phyloP scores from a whole-genome alignment of 2,797 vertebrate species.

The Vultur gryphus region DNA sequence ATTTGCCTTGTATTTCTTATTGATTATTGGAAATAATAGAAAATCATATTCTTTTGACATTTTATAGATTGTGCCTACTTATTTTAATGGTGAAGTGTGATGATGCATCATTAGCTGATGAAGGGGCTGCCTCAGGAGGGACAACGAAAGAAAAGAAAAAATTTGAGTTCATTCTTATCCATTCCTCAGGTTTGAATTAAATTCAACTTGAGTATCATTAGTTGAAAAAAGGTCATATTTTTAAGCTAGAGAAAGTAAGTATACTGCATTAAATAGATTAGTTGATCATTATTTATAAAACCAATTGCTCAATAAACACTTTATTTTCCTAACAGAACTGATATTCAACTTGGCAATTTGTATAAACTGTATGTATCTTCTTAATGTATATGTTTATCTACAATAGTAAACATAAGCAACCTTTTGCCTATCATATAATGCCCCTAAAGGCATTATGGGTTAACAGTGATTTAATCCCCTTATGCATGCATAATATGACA shows the following conservation, averaged over 20 bases:
- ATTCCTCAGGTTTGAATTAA: constrained; percentile 13
- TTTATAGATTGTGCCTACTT: neutral
- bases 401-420: constrained; percentile 60
- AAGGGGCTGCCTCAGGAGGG: constrained; percentile 3
- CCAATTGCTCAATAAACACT: neutral
- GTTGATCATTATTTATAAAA: neutral
- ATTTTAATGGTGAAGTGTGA: neutral
- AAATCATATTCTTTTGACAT: neutral
- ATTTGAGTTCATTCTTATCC: neutral
- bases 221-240: neutral
- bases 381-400: constrained; percentile 52
- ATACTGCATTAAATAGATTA: neutral
- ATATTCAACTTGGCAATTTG: neutral
- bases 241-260: neutral
- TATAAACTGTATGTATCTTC: constrained; percentile 40
- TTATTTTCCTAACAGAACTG: constrained; percentile 12
- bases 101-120: neutral
- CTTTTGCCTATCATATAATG: constrained; percentile 61
- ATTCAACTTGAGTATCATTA: neutral
- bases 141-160: neutral
- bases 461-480: constrained; percentile 92
- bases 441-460: constrained; percentile 86
- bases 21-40: neutral
- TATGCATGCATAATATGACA: constrained; percentile 98
- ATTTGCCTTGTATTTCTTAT: constrained; percentile 37